A percentile compares a stretch with the other conserved stretches of the same genome.
These are phyloP conservation scores for Zingel zingel DNA, from an alignment of 2,113 vertebrate genomes.

Conservation along the genomic window DNA sequence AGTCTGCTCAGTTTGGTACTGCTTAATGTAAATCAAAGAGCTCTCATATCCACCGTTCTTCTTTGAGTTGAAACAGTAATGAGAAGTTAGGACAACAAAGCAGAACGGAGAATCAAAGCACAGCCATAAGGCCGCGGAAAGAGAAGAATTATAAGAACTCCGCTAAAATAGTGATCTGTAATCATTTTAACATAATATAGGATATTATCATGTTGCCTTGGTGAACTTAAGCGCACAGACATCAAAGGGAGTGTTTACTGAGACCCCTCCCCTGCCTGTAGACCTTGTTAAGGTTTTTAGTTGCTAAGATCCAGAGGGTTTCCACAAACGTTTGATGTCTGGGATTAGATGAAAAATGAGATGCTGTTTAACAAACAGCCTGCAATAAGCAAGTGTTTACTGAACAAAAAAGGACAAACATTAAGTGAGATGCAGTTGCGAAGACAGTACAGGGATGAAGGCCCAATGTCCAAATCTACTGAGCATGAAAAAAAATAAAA, in stretches of 20 bases:
- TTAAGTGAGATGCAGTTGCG: conserved; percentile 5
- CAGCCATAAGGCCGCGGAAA: not conserved
- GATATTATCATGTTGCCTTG: conserved; percentile 38
- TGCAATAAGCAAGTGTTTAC: conserved; percentile 67
- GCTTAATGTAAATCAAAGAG: conserved; percentile 51
- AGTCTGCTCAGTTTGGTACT: not conserved
- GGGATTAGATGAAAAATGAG: conserved; percentile 66
- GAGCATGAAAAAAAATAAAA: not conserved
- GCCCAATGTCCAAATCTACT: not conserved
- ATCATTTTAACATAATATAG: conserved; percentile 52
- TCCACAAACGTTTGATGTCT: conserved; percentile 73
- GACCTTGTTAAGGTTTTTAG: conserved; percentile 71
- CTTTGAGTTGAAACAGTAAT: conserved; percentile 34
- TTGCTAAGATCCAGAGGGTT: conserved; percentile 46
- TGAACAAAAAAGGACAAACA: conserved; percentile 58
- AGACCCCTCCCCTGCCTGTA: conserved; percentile 57
- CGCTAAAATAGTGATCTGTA: conserved; percentile 38
- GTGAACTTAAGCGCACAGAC: conserved; percentile 57
- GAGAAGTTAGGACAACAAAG: conserved; percentile 59
- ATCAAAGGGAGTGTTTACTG: conserved; percentile 67
- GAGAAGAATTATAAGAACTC: not conserved
- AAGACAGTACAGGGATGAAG: conserved; percentile 2
- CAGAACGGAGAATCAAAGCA: conserved; percentile 15
- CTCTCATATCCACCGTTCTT: not conserved
- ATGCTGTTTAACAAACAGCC: conserved; percentile 69